Conservation (phyloP, 2,113 vertebrate species). For the Mandrillus leucophaeus region DNA sequence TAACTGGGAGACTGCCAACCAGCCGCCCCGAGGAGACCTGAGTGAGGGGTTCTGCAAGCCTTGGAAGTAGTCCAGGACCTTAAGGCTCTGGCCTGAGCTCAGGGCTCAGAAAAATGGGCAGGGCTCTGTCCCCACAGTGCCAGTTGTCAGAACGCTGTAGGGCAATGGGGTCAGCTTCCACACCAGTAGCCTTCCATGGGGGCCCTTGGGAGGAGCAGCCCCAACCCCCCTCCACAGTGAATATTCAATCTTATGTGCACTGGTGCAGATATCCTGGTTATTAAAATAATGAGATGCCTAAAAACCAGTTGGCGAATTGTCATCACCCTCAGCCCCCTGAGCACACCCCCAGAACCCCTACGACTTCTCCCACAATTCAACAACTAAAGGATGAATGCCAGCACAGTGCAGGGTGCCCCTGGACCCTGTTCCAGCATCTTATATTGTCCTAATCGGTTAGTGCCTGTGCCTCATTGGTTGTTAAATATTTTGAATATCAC, state of each 20-base stretch:
- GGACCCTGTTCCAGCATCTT: background rate
- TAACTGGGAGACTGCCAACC: background rate
- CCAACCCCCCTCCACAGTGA: background rate
- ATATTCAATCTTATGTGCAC: background rate
- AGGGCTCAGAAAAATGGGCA: background rate
- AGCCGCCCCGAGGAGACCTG: background rate
- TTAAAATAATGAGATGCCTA: constrained; percentile 9
- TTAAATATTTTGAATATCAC: background rate
- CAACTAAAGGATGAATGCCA: background rate
- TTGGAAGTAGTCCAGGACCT: background rate
- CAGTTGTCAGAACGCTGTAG: background rate
- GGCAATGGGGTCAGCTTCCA: background rate
- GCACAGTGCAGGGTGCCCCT: background rate
- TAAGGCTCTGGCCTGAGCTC: background rate
- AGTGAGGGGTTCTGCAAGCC: background rate
- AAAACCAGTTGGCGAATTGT: background rate
- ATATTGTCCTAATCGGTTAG: background rate
- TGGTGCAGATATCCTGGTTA: background rate
- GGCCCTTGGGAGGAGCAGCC: background rate
- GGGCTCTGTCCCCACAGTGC: background rate
- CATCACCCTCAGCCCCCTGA: background rate
- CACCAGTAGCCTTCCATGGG: background rate
- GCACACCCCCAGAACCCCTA: background rate
- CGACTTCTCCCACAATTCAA: background rate
- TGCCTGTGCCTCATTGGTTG: background rate